Evolutionary conservation across 2,888 invertebrate species (phyloP), one percentile per base, ranked within the genome.

Genomic region (Poecilobothrus nobilitatus): DNA sequence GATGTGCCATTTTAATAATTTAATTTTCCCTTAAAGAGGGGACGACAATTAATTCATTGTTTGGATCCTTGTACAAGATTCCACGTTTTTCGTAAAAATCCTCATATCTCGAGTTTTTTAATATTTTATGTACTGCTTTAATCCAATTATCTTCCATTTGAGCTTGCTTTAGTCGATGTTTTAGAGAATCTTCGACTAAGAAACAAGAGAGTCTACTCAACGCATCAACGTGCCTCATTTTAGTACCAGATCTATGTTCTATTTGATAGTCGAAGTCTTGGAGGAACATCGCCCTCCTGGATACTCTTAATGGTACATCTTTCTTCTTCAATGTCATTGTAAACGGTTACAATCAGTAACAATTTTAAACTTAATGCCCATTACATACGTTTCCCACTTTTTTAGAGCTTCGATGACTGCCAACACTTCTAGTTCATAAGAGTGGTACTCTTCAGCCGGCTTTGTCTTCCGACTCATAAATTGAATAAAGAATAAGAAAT

Each of bases 1-100:
- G 76, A 70, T 81, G 80, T 0, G 73, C 73, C n/a, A 70, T 74
- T 53, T 72, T 72, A 5, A 81, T 79, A 1, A 81, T 74, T 68
- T 80, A 76, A 15, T 67, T 34, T 9, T 67, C 70, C 77, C 82
- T 76, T 10, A 33, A 27, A 27, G 72, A 75, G 0, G 81, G 80
- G 33, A 80, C 74, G 0, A 78, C 76, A 8, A 79, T 68, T 5
- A 76, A 33, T 1, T 73, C 66, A 67, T 70, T 68, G 7, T 65
- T 67, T n/a, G 66, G 41, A 65, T 67, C 67, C 27, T 72, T 73
- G 61, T 63, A 71, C 0, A 74, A 61, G 7, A 73, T 64, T 6
- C 66, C 70, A 20, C 71, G 66, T 66, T 71, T 71, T 9, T 71
- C 8, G 15, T 65, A 72, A 10, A 68, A 71, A 15, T 72, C 71